Conservation (phyloP, 2,797 vertebrate genomes). For the Hydrolagus colliei region DNA sequence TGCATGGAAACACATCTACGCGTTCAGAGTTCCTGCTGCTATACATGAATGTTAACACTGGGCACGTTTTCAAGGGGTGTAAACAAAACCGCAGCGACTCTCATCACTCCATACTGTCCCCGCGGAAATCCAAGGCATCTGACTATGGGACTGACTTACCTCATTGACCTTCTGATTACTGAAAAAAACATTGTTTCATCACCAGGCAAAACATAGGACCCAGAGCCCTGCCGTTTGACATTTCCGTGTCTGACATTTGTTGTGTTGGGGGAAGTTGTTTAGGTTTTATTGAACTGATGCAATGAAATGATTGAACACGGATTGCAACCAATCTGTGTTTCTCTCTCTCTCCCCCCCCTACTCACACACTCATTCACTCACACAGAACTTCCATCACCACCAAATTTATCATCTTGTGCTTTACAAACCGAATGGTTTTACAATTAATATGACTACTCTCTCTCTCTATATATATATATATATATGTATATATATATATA, state of each 20-base stretch:
- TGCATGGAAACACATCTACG: not conserved
- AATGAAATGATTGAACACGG: constrained; percentile 40
- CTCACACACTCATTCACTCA: constrained; percentile 35
- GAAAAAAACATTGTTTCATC: constrained; percentile 18
- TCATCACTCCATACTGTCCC: not conserved
- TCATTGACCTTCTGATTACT: not conserved
- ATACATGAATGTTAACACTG: not conserved
- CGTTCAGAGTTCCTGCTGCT: not conserved
- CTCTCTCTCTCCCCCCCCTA: too few species aligned
- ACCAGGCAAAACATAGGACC: not conserved
- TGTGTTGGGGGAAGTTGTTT: constrained; percentile 20
- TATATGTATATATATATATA: constrained; percentile 25
- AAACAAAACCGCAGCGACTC: not conserved
- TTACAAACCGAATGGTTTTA: constrained; percentile 47
- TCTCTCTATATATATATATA: constrained; percentile 17
- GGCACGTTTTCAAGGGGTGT: not conserved
- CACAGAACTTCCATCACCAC: constrained; percentile 43
- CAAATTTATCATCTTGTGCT: constrained; percentile 41
- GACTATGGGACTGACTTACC: not conserved
- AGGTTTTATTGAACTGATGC: constrained; percentile 48
- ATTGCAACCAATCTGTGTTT: constrained; percentile 31
- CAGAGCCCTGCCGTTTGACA: not conserved
- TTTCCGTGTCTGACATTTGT: constrained; percentile 33
- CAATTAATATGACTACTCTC: constrained; percentile 55
- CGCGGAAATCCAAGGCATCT: not conserved